Evolutionary conservation across 2,113 vertebrate genomes (phyloP), one percentile per base, ranked within the genome.

Genomic region (Raja brachyura): DNA sequence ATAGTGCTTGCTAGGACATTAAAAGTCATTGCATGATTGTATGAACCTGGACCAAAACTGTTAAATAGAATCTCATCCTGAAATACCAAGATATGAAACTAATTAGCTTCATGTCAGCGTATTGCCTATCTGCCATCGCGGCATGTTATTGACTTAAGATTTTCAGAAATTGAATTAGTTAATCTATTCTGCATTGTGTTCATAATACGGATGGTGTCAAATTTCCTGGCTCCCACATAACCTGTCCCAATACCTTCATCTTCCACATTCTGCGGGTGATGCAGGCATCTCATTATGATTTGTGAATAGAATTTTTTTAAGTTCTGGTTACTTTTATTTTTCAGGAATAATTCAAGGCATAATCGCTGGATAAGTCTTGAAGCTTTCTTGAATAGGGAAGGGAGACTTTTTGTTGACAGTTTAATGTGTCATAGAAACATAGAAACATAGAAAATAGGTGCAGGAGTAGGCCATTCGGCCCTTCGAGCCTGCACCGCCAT

Each of bases 181-280:
- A 61, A 66, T 31, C 31, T 66, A 31, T 66, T 16, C 59, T 66
- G 61, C n/a, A 66, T 88, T 88, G 85, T 88, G 83, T 61, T 13
- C 25, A 11, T 61, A 54, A 5, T 5, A 61, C 33, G n/a, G 25
- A 5, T 59, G 16, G 10, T 33, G 81, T 86, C 25, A 14, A 25
- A 66, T 31, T 93, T 85, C 93, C 6, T 56, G 59, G 48, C 63
- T 8, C 59, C 66, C 22, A 11, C 39, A 61, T 54, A 59, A 59
- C 16, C 28, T 56, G 31, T 81, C 68, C 86, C 22, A 39, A 48
- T 16, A 33, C 76, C 48, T 9, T 79, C 13, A 22, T 20, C 86
- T 74, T 93, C 16, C 70, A 63, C 54, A 39, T 93, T 92, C 39
- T 94, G 76, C 75, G 54, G 76, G 63, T 73, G 70, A 18, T 93